phyloP scores from a whole-genome alignment of 2,888 invertebrate genomes.

The Chloromyia formosa region DNA sequence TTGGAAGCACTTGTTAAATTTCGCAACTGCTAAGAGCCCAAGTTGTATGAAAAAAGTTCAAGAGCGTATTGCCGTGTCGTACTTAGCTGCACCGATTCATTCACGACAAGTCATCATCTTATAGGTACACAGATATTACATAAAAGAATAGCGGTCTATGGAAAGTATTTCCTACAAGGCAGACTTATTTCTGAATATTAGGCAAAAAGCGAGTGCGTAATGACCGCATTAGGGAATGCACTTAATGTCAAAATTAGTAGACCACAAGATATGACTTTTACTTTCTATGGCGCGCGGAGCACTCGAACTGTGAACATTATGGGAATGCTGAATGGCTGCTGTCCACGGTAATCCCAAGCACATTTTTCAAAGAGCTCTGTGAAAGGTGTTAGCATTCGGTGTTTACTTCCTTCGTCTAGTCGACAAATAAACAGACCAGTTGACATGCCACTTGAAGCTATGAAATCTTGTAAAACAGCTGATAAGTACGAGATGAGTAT shows the following conservation, averaged over 20 bases:
- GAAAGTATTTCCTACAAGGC: constrained; percentile 27
- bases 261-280: constrained; percentile 34
- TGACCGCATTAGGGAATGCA: constrained; percentile 25
- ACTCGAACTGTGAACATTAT: neutral
- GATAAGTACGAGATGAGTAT: too few relatives aligned
- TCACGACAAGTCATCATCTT: neutral
- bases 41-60: neutral
- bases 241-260: constrained; percentile 32
- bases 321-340: neutral
- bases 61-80: neutral
- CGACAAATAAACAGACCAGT: too few relatives aligned
- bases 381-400: too few relatives aligned
- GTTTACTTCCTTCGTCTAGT: too few relatives aligned
- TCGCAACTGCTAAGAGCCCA: constrained; percentile 32
- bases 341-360: constrained; percentile 44
- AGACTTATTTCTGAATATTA: constrained; percentile 17
- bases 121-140: constrained; percentile 7
- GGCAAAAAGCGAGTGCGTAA: neutral
- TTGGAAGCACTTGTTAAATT: constrained; percentile 37
- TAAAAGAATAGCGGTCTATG: constrained; percentile 16
- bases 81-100: neutral
- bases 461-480: too few relatives aligned
- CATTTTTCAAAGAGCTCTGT: too few relatives aligned
- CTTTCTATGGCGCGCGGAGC: constrained; percentile 15
- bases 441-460: too few relatives aligned